These are phyloP conservation scores for Lagria hirta DNA, from an alignment of 2,888 invertebrate species.

Conservation along the genomic window DNA sequence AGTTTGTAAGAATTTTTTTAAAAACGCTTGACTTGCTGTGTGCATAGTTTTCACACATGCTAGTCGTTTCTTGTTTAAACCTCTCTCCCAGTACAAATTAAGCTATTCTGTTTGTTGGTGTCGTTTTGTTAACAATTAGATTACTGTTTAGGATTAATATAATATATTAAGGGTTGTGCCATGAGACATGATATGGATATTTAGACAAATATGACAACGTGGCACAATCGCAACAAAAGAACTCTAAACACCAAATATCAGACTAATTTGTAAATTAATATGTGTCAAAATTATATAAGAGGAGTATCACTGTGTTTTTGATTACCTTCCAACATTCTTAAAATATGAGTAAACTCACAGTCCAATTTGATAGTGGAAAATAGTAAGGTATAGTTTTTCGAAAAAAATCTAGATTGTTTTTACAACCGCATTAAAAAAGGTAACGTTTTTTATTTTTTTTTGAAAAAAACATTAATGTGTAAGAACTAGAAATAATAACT, in stretches of 20 bases:
- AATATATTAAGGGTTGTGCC: conserved; percentile 22
- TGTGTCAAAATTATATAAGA: conserved; percentile 29
- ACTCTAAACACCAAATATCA: conserved; percentile 35
- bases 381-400: too few species aligned
- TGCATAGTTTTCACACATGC: not conserved
- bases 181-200: conserved; percentile 4
- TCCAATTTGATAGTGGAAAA: too few species aligned
- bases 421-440: too few species aligned
- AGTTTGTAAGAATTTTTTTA: conserved; percentile 5
- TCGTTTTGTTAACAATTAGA: conserved; percentile 19
- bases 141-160: conserved; percentile 22
- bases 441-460: too few species aligned
- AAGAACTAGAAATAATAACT: too few species aligned
- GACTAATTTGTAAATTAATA: conserved; percentile 33
- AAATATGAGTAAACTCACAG: too few species aligned
- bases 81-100: conserved; percentile 24
- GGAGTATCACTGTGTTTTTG: conserved; percentile 4
- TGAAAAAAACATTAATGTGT: too few species aligned
- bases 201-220: conserved; percentile 11
- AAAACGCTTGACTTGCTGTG: not conserved
- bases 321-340: not conserved
- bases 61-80: conserved; percentile 3
- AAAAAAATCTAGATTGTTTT: too few species aligned
- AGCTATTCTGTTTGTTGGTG: conserved; percentile 17
- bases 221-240: conserved; percentile 21